Conservation (phyloP, 2,797 vertebrate species). For the Leptodactylus fallax region DNA sequence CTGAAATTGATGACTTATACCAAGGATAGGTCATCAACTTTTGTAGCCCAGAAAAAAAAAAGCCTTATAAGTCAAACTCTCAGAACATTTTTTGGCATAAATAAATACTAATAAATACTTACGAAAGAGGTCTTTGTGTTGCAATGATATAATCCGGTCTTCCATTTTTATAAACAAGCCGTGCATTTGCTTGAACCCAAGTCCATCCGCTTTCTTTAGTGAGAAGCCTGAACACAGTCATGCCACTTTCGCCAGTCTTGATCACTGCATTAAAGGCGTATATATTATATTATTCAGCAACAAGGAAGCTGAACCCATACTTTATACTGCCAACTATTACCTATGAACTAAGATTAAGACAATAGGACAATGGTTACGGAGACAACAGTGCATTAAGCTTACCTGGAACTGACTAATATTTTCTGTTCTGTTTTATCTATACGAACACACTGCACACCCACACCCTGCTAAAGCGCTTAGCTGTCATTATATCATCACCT, state of each 20-base stretch:
- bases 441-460: constrained; percentile 7
- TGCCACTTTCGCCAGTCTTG: constrained; percentile 85
- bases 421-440: constrained; percentile 30
- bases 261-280: constrained; percentile 77
- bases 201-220: constrained; percentile 81
- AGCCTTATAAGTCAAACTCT: too few species aligned
- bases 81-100: too few species aligned
- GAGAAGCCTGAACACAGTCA: constrained; percentile 83
- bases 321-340: background rate
- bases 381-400: background rate
- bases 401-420: background rate
- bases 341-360: background rate
- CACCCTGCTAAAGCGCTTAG: constrained; percentile 27
- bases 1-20: too few species aligned
- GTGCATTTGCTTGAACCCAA: constrained; percentile 85
- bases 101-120: constrained; percentile 67
- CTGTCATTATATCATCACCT: constrained; percentile 20
- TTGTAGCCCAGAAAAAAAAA: too few species aligned
- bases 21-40: too few species aligned
- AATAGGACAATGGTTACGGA: background rate
- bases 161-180: constrained; percentile 83
- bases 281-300: background rate
- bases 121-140: constrained; percentile 82
- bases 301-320: background rate
- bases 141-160: constrained; percentile 84